A percentile compares a stretch with the other conserved stretches of the same genome.
phyloP scores from a whole-genome alignment of 1,140 invertebrate species.

The Leptoteleia sp. region DNA sequence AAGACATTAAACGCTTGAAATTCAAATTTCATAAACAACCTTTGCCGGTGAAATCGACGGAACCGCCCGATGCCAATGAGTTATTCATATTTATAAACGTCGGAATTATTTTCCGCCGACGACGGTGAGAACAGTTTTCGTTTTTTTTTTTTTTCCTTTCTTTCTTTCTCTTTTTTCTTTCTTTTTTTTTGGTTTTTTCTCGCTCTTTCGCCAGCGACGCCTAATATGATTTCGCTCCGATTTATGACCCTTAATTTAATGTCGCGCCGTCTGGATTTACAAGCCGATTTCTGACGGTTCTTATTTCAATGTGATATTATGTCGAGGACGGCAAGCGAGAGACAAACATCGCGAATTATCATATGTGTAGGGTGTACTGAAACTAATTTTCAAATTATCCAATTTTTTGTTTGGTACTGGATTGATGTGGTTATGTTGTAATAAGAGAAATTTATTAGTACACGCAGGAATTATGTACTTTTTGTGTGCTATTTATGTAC shows the following conservation, averaged over 20 bases:
- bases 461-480: no score
- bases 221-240: conserved; percentile 31
- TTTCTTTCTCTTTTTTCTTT: no score
- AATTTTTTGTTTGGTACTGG: no score
- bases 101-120: conserved; percentile 35
- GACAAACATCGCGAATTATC: no score
- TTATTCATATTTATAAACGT: conserved; percentile 57
- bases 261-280: conserved; percentile 20
- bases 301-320: conserved; percentile 13
- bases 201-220: conserved; percentile 3
- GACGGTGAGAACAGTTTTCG: conserved; percentile 1
- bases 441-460: no score
- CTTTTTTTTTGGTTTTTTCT: no score
- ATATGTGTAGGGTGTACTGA: no score
- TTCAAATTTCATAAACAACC: conserved; percentile 42
- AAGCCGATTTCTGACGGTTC: conserved; percentile 5
- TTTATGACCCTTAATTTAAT: conserved; percentile 19
- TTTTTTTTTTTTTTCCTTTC: no score
- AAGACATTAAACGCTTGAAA: conserved; percentile 53
- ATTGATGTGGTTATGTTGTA: no score
- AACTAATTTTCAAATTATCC: no score
- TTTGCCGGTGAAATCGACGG: conserved; percentile 14
- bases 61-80: conserved; percentile 31
- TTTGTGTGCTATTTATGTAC: no score
- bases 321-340: no score